Percentiles rank a stretch among this genome's conserved stretches.
These are phyloP conservation scores for Pomatorhinus ruficollis DNA, from an alignment of 2,113 vertebrate species.

Conservation along the genomic window DNA sequence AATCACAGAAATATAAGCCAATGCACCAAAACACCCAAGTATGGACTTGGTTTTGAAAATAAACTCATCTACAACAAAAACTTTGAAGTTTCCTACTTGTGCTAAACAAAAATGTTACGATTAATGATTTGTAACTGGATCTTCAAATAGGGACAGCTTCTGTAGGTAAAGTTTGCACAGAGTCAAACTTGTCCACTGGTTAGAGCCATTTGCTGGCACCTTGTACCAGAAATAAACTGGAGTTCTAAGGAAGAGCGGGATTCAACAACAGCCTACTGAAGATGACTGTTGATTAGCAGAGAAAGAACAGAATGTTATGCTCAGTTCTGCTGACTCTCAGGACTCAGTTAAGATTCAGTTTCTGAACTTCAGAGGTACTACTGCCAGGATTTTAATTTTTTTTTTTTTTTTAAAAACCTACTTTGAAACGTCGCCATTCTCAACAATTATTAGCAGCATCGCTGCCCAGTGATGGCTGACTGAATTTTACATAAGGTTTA, in stretches of 20 bases:
- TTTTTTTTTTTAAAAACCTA: neutral
- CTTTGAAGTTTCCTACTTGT: neutral
- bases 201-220: neutral
- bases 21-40: rapidly evolving
- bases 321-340: neutral
- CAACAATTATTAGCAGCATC: neutral
- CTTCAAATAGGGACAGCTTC: neutral
- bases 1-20: neutral
- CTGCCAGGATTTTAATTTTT: neutral
- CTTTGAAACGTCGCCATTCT: neutral
- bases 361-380: neutral
- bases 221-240: neutral
- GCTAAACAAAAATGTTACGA: neutral
- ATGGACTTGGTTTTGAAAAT: neutral
- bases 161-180: neutral
- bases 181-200: neutral
- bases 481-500: neutral
- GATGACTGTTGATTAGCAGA: rapidly evolving
- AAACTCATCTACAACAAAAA: neutral
- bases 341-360: neutral
- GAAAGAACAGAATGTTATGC: neutral
- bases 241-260: neutral
- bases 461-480: neutral
- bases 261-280: neutral
- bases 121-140: neutral